These are phyloP conservation scores for Troglohyphantes excavatus DNA, from an alignment of 2,888 invertebrate species.

Conservation along the genomic window DNA sequence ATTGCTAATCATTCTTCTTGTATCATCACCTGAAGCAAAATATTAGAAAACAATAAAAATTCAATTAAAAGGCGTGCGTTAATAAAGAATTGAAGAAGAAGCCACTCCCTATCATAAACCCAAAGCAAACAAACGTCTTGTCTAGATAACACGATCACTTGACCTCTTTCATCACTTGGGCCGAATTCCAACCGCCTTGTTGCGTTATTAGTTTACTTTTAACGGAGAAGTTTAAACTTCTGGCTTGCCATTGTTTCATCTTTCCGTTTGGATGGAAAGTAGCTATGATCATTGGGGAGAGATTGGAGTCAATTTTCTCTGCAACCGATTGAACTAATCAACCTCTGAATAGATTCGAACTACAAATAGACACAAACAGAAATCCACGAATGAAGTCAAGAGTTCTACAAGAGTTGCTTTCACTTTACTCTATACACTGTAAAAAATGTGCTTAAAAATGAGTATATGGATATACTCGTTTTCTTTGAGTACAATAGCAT, in stretches of 20 bases:
- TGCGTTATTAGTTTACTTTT: slow-evolving; percentile 38
- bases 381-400: no score
- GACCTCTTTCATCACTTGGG: slow-evolving; percentile 66
- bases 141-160: slow-evolving; percentile 59
- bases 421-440: no score
- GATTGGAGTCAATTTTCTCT: not conserved
- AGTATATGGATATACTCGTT: no score
- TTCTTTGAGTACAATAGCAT: no score
- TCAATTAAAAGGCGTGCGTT: slow-evolving; percentile 55
- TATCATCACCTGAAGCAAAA: slow-evolving; percentile 9
- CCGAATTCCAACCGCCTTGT: slow-evolving; percentile 50
- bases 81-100: slow-evolving; percentile 52
- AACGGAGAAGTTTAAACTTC: slow-evolving; percentile 10
- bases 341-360: no score
- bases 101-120: slow-evolving; percentile 64
- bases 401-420: no score
- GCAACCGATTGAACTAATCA: not conserved
- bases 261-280: not conserved
- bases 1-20: not conserved
- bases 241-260: slow-evolving; percentile 3
- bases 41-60: slow-evolving; percentile 67
- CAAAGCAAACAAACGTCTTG: slow-evolving; percentile 49
- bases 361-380: no score
- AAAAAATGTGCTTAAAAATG: no score
- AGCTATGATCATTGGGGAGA: not conserved